Evolutionary conservation across 2,797 vertebrate genomes (phyloP).

Genomic region (Nannoperca obscura): DNA sequence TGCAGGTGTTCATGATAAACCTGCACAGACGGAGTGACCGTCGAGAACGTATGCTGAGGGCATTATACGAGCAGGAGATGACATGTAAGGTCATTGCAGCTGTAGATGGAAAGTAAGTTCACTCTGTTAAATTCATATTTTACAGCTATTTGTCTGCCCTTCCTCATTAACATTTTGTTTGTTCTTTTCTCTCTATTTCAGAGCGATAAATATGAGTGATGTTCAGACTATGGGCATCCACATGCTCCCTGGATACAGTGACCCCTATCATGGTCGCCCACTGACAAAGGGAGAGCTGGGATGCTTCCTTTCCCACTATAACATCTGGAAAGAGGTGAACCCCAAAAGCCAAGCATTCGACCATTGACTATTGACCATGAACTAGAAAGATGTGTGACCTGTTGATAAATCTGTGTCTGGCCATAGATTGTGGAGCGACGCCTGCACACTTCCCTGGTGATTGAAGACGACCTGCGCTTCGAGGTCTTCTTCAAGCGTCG

Average conservation of each 20-base stretch:
- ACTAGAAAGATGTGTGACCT: neutral
- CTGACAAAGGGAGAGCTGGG: slow-evolving; percentile 94
- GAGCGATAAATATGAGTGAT: slow-evolving; percentile 91
- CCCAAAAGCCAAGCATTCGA: neutral
- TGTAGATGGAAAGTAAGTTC: slow-evolving; percentile 92
- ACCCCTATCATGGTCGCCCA: slow-evolving; percentile 93
- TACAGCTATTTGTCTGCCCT: neutral
- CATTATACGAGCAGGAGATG: slow-evolving; percentile 87
- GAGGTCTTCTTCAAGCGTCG: slow-evolving; percentile 95
- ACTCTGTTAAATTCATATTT: neutral
- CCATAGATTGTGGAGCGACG: slow-evolving; percentile 85
- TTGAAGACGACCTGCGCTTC: slow-evolving; percentile 95
- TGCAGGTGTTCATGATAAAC: slow-evolving; percentile 95
- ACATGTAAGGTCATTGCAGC: slow-evolving; percentile 86
- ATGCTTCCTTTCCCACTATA: slow-evolving; percentile 95
- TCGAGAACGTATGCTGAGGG: slow-evolving; percentile 87
- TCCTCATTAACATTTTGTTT: neutral
- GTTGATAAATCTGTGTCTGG: slow-evolving; percentile 24
- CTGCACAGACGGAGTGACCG: slow-evolving; percentile 87
- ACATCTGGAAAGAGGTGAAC: slow-evolving; percentile 93
- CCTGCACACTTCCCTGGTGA: slow-evolving; percentile 87
- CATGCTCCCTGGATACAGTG: slow-evolving; percentile 93
- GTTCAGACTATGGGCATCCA: slow-evolving; percentile 88
- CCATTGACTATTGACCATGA: neutral
- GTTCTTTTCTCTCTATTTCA: slow-evolving; percentile 59